These are phyloP conservation scores for Dromiciops gliroides DNA, from an alignment of 2,113 vertebrate genomes.

Conservation along the genomic window DNA sequence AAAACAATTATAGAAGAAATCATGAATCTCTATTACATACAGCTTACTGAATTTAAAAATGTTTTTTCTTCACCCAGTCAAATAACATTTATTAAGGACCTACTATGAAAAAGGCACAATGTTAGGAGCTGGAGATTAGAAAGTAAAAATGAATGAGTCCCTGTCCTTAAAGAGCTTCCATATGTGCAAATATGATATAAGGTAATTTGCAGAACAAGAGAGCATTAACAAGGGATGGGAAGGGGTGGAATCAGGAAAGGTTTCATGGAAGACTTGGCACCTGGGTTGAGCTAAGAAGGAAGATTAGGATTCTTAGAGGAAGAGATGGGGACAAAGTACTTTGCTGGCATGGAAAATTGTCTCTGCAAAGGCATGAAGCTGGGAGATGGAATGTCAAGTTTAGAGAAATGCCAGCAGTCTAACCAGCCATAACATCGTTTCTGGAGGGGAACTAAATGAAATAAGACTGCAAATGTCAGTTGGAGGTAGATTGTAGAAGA, in stretches of 20 bases:
- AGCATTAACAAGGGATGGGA: background rate
- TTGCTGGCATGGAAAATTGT: background rate
- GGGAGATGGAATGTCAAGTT: background rate
- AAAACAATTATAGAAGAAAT: background rate
- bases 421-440: background rate
- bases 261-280: background rate
- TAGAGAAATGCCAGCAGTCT: background rate
- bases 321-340: background rate
- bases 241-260: background rate
- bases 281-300: background rate
- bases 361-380: background rate
- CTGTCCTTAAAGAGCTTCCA: background rate
- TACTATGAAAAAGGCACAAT: background rate
- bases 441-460: background rate
- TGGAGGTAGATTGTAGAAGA: background rate
- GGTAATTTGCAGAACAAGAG: background rate
- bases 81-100: conserved; percentile 5
- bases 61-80: background rate
- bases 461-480: background rate
- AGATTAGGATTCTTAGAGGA: background rate
- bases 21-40: background rate
- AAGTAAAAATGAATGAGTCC: background rate
- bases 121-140: background rate
- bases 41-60: background rate
- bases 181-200: background rate